Base-by-base conservation (phyloP, 2,113 vertebrate species). In the Hemichromis elongatus region DNA sequence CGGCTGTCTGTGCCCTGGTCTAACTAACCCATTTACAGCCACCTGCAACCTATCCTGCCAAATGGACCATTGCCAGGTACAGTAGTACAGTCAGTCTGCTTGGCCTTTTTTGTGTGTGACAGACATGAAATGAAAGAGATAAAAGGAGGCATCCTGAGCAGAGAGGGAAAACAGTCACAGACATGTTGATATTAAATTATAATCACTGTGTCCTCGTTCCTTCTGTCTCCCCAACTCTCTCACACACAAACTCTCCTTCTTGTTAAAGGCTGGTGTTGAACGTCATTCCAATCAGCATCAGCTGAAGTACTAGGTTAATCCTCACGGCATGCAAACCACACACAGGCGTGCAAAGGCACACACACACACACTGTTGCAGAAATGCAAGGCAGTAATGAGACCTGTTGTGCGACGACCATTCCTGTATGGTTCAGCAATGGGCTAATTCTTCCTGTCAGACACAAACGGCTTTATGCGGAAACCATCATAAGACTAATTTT, bases 281-380 rank as follows among this genome's bases (percentile, higher is more conserved):
- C 70, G 85, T 90, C 92, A 94, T 93, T 93, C 93, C 93, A 94
- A 91, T 94, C 94, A 94, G 90, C 87, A 90, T 95, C 89, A 92
- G 86, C 92, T 91, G 79, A 92, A 88, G 91, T 86, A 92, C 89
- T 88, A 77, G 92, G 93, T 93, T 94, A 95, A 95, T 95, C 93
- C 94, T 90, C 79, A 82, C 77, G 86, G 86, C 83, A 89, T 19
- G 26, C 42, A 75, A 75, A 50, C 79, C 80, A 86, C 91, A 86
- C 88, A 91, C 85, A 89, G 83, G 85, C 84, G 0, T 28, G 42
- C 68, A 24, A 83, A 78, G 55, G 42, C 84, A 83, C 84, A 59
- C 56, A 30, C 61, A 82, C 55, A 86, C 70, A 53, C 14, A 59
- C 57, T 50, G 7, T 18, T 77, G 45, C 79, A 83, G 66, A 79